Base-by-base conservation (phyloP, 1,140 invertebrate species). In the Charaxes varanes region DNA sequence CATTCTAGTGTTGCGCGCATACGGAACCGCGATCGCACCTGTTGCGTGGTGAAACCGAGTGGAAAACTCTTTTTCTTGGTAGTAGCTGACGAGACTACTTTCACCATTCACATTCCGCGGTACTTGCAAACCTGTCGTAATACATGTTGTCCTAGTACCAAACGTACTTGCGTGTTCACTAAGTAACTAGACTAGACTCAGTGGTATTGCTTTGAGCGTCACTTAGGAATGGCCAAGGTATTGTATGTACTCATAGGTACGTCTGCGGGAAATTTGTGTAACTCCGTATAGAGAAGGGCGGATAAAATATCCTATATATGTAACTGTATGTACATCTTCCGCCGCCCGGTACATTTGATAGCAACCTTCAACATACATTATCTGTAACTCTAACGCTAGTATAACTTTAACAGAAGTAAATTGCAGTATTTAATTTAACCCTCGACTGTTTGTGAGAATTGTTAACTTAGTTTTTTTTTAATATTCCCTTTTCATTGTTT, bases 61-160 rank as follows among this genome's bases (percentile, higher is more conserved):
- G 74, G 71, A 82, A 82, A 82, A 79, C 67, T 69, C 54, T 79
- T 82, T 81, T 81, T 72, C 73, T 78, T 56, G n/a, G n/a, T n/a
- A 46, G 64, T 76, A 77, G 51, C 68, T 59, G 65, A 67, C 77
- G 60, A 70, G 68, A 60, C 71, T 60, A 79, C 78, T 82, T 82
- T 82, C 78, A 79, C 78, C 72, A 58, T 48, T 74, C 67, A 67
- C 73, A 78, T 78, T 71, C 69, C 71, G 62, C 41, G 54, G 46
- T 51, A 47, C 56, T 71, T 67, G 59, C 58, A 49, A 64, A 69
- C 65, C 64, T 64, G 64, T 63, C 55, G 27, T 32, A 36, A 36
- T 36, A 31, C 31, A 46, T 28, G 31, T 36, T 43, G 22, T 30
- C 15, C 18, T 12, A 28, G 28, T 46, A 46, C 31, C 7, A 10